Conservation (phyloP, 1,140 invertebrate species). For the Muscidifurax raptorellus region DNA sequence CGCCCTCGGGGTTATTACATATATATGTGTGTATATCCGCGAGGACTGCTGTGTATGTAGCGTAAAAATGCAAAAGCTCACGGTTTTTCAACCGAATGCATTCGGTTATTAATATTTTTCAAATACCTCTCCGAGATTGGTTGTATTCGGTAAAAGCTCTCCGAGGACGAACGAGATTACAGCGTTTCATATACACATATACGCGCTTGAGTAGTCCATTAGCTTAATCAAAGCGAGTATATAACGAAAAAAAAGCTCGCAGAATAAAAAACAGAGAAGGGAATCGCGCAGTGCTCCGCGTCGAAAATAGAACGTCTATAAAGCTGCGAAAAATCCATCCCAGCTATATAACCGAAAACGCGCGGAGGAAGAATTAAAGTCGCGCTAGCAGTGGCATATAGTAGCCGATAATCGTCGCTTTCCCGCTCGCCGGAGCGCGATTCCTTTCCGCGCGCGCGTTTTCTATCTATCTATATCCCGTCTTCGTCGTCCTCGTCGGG, state of each 20-base stretch:
- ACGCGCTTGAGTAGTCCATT: conserved; percentile 14
- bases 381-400: background rate
- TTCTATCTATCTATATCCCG: background rate
- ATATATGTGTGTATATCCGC: too few relatives aligned
- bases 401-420: conserved; percentile 40
- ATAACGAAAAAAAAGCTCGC: background rate
- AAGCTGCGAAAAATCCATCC: conserved; percentile 26
- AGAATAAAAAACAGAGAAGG: background rate
- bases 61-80: too few relatives aligned
- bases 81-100: too few relatives aligned
- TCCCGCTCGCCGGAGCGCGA: conserved; percentile 21
- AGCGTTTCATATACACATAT: too few relatives aligned
- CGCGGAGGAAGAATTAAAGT: conserved; percentile 34
- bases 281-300: background rate
- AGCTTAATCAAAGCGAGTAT: conserved; percentile 41
- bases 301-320: conserved; percentile 2
- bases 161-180: too few relatives aligned
- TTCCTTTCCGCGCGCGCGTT: background rate
- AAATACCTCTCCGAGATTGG: too few relatives aligned
- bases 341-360: background rate
- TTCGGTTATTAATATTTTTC: too few relatives aligned
- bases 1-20: background rate
- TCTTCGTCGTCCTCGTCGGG: background rate
- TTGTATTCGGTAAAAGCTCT: too few relatives aligned
- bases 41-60: too few relatives aligned